Conservation (phyloP, 2,113 vertebrate species). For the Corydoras maculifer region DNA sequence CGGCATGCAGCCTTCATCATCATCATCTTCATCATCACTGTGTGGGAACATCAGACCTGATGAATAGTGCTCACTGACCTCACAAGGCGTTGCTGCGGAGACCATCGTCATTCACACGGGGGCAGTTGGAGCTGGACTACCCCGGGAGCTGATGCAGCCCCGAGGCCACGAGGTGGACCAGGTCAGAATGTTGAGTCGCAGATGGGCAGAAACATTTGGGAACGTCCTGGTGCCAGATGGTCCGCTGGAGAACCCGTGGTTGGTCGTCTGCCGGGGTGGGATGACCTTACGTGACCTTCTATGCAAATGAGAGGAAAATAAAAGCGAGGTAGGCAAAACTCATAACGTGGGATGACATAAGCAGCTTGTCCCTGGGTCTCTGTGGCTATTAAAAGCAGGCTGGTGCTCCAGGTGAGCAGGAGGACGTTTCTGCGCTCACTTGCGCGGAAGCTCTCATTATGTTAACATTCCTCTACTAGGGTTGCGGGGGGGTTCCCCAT, state of each 20-base stretch:
- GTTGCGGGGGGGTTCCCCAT: too few relatives aligned
- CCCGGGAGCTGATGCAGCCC: too few relatives aligned
- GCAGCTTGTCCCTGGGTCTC: slow-evolving; percentile 5
- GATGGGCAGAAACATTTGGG: too few relatives aligned
- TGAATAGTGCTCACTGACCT: slow-evolving; percentile 3
- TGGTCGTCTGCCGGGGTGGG: slow-evolving; percentile 14
- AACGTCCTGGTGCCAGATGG: too few relatives aligned
- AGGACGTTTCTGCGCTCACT: not conserved
- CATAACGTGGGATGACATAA: slow-evolving; percentile 5
- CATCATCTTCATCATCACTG: not conserved
- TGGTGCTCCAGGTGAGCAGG: too few relatives aligned
- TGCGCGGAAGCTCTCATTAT: slow-evolving; percentile 23
- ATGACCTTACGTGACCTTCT: slow-evolving; percentile 20
- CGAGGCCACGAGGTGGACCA: too few relatives aligned
- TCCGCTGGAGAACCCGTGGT: slow-evolving; percentile 4
- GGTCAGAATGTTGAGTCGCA: too few relatives aligned
- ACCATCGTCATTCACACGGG: slow-evolving; percentile 51
- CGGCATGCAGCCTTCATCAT: slow-evolving; percentile 30
- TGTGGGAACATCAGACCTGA: slow-evolving; percentile 43
- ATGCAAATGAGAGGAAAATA: slow-evolving; percentile 15
- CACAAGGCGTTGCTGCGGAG: not conserved
- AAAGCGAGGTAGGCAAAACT: slow-evolving; percentile 29
- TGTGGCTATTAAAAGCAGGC: slow-evolving; percentile 19
- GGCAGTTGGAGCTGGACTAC: slow-evolving; percentile 19
- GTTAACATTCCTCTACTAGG: slow-evolving; percentile 16